phyloP scores from a whole-genome alignment of 2,888 invertebrate species.

The Lithophane semibrunnea region DNA sequence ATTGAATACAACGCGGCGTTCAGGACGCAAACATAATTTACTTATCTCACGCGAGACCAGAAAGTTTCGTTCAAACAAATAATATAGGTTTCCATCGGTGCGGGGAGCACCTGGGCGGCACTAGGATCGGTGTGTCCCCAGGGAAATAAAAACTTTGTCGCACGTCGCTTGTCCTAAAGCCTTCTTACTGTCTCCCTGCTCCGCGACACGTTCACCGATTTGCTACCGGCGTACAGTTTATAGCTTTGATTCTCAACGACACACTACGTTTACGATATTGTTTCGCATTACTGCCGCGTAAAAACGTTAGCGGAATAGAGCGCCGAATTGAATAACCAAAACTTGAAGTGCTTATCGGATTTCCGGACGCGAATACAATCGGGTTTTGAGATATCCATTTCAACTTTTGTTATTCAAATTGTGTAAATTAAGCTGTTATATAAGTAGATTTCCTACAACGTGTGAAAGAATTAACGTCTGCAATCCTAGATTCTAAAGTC shows the following conservation, averaged over 20 bases:
- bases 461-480: slow-evolving; percentile 62
- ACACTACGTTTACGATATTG: slow-evolving; percentile 87
- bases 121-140: slow-evolving; percentile 89
- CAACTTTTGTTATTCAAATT: slow-evolving; percentile 37
- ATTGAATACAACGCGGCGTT: slow-evolving; percentile 85
- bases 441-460: slow-evolving; percentile 30
- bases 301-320: slow-evolving; percentile 66
- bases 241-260: slow-evolving; percentile 88
- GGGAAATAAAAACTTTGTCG: slow-evolving; percentile 91
- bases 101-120: slow-evolving; percentile 88
- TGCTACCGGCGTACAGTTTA: slow-evolving; percentile 87
- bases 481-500: slow-evolving; percentile 73
- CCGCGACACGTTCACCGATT: slow-evolving; percentile 87
- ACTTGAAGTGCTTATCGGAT: slow-evolving; percentile 59
- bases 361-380: slow-evolving; percentile 41
- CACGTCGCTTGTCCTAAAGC: slow-evolving; percentile 89
- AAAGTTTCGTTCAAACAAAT: slow-evolving; percentile 90
- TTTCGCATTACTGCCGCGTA: slow-evolving; percentile 83
- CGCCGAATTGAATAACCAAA: slow-evolving; percentile 63
- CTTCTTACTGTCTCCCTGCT: slow-evolving; percentile 84
- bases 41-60: slow-evolving; percentile 89
- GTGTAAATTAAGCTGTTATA: slow-evolving; percentile 23
- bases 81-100: slow-evolving; percentile 89
- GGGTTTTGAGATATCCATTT: slow-evolving; percentile 29
- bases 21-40: slow-evolving; percentile 88